phyloP scores from a whole-genome alignment of 2,113 vertebrate genomes.

The Notothenia coriiceps region DNA sequence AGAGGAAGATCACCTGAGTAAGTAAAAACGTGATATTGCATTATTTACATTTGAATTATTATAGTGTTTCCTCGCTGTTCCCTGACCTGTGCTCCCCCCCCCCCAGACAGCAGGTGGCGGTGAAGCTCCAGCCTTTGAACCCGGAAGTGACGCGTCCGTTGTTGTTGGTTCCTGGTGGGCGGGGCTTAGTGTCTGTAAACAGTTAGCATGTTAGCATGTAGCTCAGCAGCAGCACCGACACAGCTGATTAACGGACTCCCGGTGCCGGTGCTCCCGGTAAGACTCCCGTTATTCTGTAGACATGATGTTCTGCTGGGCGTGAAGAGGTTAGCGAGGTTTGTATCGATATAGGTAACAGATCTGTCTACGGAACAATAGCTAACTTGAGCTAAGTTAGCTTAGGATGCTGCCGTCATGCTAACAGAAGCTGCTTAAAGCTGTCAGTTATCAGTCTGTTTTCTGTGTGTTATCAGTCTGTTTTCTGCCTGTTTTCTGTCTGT shows the following conservation, averaged over 20 bases:
- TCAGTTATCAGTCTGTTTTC: too few species aligned
- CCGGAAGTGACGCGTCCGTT: not conserved
- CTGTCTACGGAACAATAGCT: not conserved
- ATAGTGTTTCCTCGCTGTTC: not conserved
- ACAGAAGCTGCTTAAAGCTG: not conserved
- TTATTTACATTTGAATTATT: too few species aligned
- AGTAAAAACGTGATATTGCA: too few species aligned
- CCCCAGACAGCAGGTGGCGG: not conserved
- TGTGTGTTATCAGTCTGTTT: too few species aligned
- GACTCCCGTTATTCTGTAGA: too few species aligned
- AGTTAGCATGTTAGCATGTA: constrained; percentile 49
- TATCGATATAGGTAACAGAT: too few species aligned
- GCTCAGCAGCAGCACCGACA: too few species aligned
- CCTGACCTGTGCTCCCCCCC: not conserved
- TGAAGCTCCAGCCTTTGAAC: not conserved
- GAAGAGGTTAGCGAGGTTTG: not conserved
- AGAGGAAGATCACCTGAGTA: too few species aligned
- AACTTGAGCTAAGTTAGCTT: not conserved
- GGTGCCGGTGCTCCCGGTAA: constrained; percentile 8
- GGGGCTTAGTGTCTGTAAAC: constrained; percentile 58
- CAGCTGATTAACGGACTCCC: too few species aligned
- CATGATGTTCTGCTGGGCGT: too few species aligned
- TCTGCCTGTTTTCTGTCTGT: too few species aligned
- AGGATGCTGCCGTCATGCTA: too few species aligned
- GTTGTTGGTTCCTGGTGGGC: constrained; percentile 28